These are phyloP conservation scores for Myrmecophaga tridactyla DNA, from an alignment of 2,113 vertebrate genomes.

Conservation along the genomic window DNA sequence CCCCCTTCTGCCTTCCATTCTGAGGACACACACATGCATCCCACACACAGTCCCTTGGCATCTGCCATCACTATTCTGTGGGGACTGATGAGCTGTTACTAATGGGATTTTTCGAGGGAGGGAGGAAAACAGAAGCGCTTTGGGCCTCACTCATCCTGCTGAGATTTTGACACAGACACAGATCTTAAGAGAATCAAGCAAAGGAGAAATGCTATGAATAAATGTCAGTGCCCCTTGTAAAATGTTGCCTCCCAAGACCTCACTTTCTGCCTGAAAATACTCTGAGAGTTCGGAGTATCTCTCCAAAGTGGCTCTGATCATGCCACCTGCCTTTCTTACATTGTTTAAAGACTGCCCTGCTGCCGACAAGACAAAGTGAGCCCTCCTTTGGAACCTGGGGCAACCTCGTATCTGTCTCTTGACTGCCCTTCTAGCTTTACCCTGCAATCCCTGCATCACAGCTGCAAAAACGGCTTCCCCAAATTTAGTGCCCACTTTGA, in stretches of 20 bases:
- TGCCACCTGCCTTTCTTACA: neutral
- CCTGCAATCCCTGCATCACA: neutral
- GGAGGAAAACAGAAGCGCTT: neutral
- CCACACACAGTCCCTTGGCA: rapidly evolving
- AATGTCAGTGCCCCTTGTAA: neutral
- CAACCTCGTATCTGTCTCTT: neutral
- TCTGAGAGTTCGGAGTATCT: neutral
- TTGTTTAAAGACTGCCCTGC: neutral
- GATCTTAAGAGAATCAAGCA: neutral
- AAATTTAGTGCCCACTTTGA: neutral
- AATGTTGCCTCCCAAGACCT: neutral
- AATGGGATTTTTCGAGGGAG: neutral
- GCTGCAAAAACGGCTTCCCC: neutral
- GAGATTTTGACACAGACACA: slow-evolving; percentile 21
- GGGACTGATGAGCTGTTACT: neutral
- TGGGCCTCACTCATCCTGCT: neutral
- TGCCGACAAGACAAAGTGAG: neutral
- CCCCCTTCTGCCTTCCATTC: neutral
- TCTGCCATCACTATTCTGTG: neutral
- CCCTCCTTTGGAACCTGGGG: neutral
- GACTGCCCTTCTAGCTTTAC: neutral
- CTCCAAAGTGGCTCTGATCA: neutral
- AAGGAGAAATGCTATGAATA: slow-evolving; percentile 8
- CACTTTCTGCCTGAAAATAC: neutral
- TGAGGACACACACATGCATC: neutral